Percentiles rank a stretch among this genome's conserved stretches.
Conservation (phyloP, 2,113 vertebrate species). For the Brachyhypopomus gauderio region DNA sequence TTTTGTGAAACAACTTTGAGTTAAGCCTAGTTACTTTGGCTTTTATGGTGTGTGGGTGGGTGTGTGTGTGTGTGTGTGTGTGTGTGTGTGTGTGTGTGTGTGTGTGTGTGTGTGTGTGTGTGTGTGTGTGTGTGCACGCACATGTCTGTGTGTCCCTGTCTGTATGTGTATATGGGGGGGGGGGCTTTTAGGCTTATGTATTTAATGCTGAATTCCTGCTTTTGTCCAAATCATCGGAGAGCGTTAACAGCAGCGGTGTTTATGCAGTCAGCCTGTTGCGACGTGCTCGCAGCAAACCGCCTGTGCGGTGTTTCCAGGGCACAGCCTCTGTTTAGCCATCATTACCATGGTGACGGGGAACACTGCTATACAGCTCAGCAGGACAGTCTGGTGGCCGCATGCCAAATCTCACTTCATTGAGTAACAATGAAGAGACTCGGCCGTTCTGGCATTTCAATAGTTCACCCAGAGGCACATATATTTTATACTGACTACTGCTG, state of each 20-base stretch:
- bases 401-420: slow-evolving; percentile 10
- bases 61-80: slow-evolving; percentile 20
- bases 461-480: neutral
- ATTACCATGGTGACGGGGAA: slow-evolving; percentile 33
- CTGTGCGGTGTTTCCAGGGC: slow-evolving; percentile 43
- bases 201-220: slow-evolving; percentile 14
- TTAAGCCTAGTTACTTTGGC: slow-evolving; percentile 1
- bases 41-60: slow-evolving; percentile 7
- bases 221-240: neutral
- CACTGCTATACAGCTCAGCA: slow-evolving; percentile 8
- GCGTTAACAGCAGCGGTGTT: neutral
- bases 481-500: neutral
- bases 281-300: slow-evolving; percentile 35
- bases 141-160: neutral
- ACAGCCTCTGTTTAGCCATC: slow-evolving; percentile 25
- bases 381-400: neutral
- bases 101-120: slow-evolving; percentile 13
- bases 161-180: slow-evolving; percentile 21
- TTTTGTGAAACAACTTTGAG: neutral
- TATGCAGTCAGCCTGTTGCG: slow-evolving; percentile 13
- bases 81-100: slow-evolving; percentile 1
- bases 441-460: neutral
- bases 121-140: neutral
- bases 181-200: neutral
- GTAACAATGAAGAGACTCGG: neutral